Conservation (phyloP, 2,113 vertebrate genomes). For the Lepisosteus osseus region DNA sequence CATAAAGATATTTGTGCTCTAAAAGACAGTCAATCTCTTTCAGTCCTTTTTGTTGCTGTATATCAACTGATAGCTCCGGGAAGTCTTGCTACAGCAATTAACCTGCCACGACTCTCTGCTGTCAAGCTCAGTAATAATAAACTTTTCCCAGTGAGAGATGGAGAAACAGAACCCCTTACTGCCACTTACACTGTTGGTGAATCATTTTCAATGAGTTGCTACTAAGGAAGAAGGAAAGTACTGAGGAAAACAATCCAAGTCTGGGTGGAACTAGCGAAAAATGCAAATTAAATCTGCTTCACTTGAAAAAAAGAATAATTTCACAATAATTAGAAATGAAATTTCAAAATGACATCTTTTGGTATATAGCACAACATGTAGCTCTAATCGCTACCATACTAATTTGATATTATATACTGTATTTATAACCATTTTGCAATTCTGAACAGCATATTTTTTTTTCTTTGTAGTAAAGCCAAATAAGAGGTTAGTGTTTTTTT, state of each 20-base stretch:
- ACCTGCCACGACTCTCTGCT: conserved; percentile 67
- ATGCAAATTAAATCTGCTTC: not conserved
- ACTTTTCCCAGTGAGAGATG: conserved; percentile 54
- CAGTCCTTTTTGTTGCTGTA: conserved; percentile 63
- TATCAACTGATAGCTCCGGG: conserved; percentile 67
- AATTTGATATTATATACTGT: too few species aligned
- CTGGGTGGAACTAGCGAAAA: not conserved
- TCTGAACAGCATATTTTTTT: too few species aligned
- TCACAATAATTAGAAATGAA: too few species aligned
- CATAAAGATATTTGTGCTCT: conserved; percentile 72
- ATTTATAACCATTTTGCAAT: too few species aligned
- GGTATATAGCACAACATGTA: too few species aligned
- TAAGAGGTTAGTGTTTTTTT: too few species aligned
- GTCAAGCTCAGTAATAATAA: conserved; percentile 67
- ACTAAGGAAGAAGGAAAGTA: conserved; percentile 54
- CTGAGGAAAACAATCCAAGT: not conserved
- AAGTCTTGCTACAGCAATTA: conserved; percentile 71
- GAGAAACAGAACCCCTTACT: conserved; percentile 57
- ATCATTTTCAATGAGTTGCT: conserved; percentile 73
- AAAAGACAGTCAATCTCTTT: conserved; percentile 71
- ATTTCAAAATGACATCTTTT: too few species aligned
- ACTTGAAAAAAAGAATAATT: too few species aligned
- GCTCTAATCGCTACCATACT: too few species aligned
- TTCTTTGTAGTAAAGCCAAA: too few species aligned
- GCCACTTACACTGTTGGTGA: conserved; percentile 59